phyloP scores from a whole-genome alignment of 2,888 invertebrate species.

The Andrena flavipes region DNA sequence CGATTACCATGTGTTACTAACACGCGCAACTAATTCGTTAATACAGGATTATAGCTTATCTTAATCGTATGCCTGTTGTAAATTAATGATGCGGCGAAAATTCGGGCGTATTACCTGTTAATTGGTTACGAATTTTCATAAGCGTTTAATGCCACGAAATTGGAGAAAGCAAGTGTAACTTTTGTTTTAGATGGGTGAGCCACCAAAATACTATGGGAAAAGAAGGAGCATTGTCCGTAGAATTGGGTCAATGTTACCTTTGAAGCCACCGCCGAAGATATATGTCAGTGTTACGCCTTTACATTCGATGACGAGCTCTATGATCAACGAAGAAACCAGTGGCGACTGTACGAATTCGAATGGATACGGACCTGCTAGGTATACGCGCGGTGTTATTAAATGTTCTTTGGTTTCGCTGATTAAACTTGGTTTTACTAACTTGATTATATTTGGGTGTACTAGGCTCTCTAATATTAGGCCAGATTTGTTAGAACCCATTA shows the following conservation, averaged over 20 bases:
- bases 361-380: constrained; percentile 76
- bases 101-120: not conserved
- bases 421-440: constrained; percentile 6
- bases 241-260: constrained; percentile 82
- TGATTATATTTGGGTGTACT: constrained; percentile 14
- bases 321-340: constrained; percentile 81
- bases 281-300: constrained; percentile 83
- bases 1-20: constrained; percentile 54
- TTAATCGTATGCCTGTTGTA: not conserved
- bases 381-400: constrained; percentile 8
- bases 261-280: constrained; percentile 83
- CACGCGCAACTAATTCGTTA: constrained; percentile 15
- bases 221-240: constrained; percentile 82
- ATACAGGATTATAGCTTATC: constrained; percentile 11
- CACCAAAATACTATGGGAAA: constrained; percentile 81
- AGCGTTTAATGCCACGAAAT: not conserved
- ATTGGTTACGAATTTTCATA: not conserved
- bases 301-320: constrained; percentile 83
- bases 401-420: not conserved
- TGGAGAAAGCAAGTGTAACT: not conserved
- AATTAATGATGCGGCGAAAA: not conserved
- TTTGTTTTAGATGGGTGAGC: constrained; percentile 76
- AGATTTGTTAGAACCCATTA: constrained; percentile 83
- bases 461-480: constrained; percentile 81
- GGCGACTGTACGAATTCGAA: constrained; percentile 73